Evolutionary conservation across 1,140 invertebrate genomes (phyloP).

Genomic region (Andricus grossulariae): DNA sequence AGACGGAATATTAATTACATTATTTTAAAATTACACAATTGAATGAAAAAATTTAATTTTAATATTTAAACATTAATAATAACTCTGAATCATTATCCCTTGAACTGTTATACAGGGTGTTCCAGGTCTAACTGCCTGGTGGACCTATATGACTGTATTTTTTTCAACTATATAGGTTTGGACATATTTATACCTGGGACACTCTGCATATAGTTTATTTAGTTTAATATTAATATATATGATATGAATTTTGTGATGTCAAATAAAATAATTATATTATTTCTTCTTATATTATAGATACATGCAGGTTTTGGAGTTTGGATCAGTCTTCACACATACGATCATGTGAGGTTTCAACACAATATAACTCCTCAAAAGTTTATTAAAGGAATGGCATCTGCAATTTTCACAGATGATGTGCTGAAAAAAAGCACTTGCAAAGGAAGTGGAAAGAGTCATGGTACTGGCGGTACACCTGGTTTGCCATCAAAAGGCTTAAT

Average conservation of each 20-base stretch:
- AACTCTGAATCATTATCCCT: too few species aligned
- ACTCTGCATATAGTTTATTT: too few species aligned
- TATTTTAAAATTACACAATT: too few species aligned
- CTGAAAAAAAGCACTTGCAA: background rate
- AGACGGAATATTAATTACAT: background rate
- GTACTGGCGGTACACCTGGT: slow-evolving; percentile 8
- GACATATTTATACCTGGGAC: too few species aligned
- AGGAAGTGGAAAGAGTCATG: slow-evolving; percentile 10
- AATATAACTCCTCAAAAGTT: background rate
- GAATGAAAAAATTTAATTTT: too few species aligned
- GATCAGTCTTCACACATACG: background rate
- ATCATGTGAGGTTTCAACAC: background rate
- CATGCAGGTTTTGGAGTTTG: background rate
- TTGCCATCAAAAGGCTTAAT: slow-evolving; percentile 46
- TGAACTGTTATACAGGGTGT: too few species aligned
- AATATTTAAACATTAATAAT: too few species aligned
- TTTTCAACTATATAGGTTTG: too few species aligned
- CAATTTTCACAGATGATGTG: background rate
- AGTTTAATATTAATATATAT: too few species aligned
- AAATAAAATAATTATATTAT: background rate
- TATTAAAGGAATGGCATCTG: background rate
- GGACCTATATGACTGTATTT: too few species aligned
- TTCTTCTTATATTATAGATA: background rate
- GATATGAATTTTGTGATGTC: too few species aligned
- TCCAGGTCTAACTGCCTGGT: too few species aligned